Base-by-base conservation (phyloP, 2,888 invertebrate species). In the Ochlodes sylvanus region DNA sequence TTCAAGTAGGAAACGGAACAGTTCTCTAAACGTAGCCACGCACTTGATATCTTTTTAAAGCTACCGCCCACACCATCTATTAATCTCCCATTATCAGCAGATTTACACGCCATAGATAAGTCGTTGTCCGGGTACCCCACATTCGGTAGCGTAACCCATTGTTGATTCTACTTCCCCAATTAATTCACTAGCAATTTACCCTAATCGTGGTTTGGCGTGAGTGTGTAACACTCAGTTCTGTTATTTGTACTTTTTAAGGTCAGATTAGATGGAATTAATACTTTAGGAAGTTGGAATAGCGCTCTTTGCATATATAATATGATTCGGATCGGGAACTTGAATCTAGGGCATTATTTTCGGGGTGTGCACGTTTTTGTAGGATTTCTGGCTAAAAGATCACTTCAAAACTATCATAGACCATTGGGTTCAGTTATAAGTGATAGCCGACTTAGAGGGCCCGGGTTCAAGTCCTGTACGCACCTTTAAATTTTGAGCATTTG, bases 21-120 rank as follows among this genome's bases (percentile, higher is more conserved):
- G 34, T 1, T 7, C 7, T 32, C 6, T 3, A 38, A 10, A 41
- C n/a, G n/a, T n/a, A n/a, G n/a, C 5, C 4, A 47, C 44, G 15
- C 44, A 47, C 44, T 47, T 17, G 9, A 2, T n/a, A 15, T 47
- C n/a, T 7, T 47, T 47, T 47, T 47, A 1, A 17, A 6, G 7
- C 14, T 9, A 14, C 14, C 15, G 32, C 32, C 44, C 10, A 15
- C 7, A 19, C 34, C 41, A 54, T 41, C 63, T 27, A 66, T 66
- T 66, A 66, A 66, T 66, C 66, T 66, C 66, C 32, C 60, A 54
- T 60, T 66, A 66, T 66, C 66, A 66, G 60, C 15, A 41, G 41
- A 54, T 66, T 58, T 66, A 66, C 65, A 66, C 60, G 58, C 58
- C 50, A 42, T 54, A 66, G 66, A 66, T 66, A 66, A 66, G 58